Evolutionary conservation across 2,797 vertebrate genomes (phyloP), one percentile per base, ranked within the genome.

Genomic region (Lateolabrax maculatus): DNA sequence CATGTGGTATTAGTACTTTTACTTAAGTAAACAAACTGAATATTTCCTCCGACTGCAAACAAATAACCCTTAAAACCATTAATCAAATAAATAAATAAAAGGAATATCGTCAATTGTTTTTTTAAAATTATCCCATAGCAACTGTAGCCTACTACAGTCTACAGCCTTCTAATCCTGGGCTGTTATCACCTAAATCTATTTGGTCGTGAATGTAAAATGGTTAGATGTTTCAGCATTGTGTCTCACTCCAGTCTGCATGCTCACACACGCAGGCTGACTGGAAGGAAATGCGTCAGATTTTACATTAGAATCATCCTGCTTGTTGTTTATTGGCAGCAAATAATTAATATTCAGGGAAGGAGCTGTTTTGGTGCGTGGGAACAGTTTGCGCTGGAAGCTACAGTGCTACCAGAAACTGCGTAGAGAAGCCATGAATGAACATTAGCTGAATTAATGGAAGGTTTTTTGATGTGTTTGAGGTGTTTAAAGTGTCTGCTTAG

Each of bases 301-400:
- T 36, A 37, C 57, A 5, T 77, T 60, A 43, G 57, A 80, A 77
- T 83, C 27, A 34, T 48, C 56, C 44, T 18, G 41, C 55, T 51
- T 1, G 5, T 25, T 76, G 27, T 71, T 76, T 31, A 34, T 67
- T n/a, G 0, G 44, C 63, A 56, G 57, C 44, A 57, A 48, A 75
- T 46, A 37, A 58, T n/a, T 69, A 27, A 65, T 64, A 56, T 81
- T 77, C 39, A 9, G 0, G n/a, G 37, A 62, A 57, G 31, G 15
- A 51, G 52, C 8, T 69, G 71, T 56, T 81, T 70, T 39, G 29
- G 23, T 41, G 57, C 1, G 16, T 2, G 37, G 23, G 56, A 39
- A 2, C 19, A 3, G 19, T 53, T 37, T 27, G 19, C 1, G 61
- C 75, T 67, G n/a, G 64, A 48, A 84, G 80, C 78, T 57, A 36